A percentile compares a stretch with the other conserved stretches of the same genome.
These are phyloP conservation scores for Lasius fuliginosus DNA, from an alignment of 2,888 invertebrate species.

Conservation along the genomic window DNA sequence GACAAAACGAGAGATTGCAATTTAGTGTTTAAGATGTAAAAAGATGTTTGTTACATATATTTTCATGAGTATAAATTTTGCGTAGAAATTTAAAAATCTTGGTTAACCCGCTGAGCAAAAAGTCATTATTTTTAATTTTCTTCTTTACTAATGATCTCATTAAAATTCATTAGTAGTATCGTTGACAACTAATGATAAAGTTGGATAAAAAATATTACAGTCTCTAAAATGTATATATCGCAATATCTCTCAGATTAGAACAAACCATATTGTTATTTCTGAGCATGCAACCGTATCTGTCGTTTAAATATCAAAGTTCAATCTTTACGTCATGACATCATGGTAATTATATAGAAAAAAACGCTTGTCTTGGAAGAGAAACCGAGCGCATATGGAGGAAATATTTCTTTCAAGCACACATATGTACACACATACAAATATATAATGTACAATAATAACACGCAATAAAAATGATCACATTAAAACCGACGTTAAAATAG, in stretches of 20 bases:
- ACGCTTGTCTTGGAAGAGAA: background rate
- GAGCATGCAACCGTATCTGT: no score
- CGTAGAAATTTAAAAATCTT: background rate
- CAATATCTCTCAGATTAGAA: background rate
- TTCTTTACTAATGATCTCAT: background rate
- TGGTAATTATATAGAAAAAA: constrained; percentile 27
- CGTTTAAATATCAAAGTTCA: constrained; percentile 40
- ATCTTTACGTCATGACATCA: constrained; percentile 7
- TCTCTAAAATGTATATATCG: background rate
- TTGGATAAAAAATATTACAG: background rate
- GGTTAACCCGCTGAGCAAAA: background rate
- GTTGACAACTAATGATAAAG: background rate
- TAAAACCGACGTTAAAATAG: background rate
- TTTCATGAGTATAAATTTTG: background rate
- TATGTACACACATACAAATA: background rate
- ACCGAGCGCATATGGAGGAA: background rate
- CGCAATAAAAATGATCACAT: background rate
- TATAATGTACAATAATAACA: background rate
- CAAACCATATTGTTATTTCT: background rate
- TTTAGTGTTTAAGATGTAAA: background rate
- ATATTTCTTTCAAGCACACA: background rate
- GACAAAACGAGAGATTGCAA: background rate
- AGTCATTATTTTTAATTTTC: background rate
- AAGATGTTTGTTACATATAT: background rate
- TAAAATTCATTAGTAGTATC: background rate